Evolutionary conservation across 2,888 invertebrate species (phyloP).

Genomic region (Gisinianus flammeolus): DNA sequence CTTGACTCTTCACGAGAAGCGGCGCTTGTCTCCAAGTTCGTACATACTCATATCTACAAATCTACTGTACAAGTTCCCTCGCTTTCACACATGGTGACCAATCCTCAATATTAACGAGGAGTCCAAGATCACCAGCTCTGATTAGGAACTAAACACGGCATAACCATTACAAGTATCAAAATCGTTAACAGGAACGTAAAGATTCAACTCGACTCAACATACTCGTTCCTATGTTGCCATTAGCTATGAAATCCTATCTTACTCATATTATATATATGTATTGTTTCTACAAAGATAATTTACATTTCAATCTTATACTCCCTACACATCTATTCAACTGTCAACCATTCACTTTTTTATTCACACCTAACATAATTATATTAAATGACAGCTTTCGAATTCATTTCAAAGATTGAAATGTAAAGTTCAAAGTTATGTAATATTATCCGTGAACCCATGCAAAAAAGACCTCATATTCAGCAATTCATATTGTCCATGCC

Average conservation of each 20-base stretch:
- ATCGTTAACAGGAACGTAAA: slow-evolving; percentile 3
- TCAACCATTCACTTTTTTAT: background rate
- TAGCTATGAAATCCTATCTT: too few relatives aligned
- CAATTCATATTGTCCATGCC: too few relatives aligned
- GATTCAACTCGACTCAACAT: background rate
- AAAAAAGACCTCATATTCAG: too few relatives aligned
- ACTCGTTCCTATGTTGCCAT: too few relatives aligned
- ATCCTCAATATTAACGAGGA: slow-evolving; percentile 7
- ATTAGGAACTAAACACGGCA: background rate
- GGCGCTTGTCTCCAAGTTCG: background rate
- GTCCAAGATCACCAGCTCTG: background rate
- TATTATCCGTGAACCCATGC: too few relatives aligned
- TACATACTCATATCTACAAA: background rate
- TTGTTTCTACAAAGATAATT: background rate
- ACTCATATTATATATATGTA: background rate
- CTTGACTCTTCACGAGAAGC: background rate
- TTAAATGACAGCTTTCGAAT: too few relatives aligned
- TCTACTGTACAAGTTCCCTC: background rate
- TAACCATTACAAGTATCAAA: slow-evolving; percentile 3
- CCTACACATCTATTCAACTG: background rate
- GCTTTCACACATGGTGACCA: slow-evolving; percentile 5
- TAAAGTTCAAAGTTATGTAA: too few relatives aligned
- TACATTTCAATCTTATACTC: background rate
- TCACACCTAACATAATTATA: too few relatives aligned
- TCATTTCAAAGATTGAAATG: too few relatives aligned